phyloP scores from a whole-genome alignment of 2,888 invertebrate species.

The Pachymerium ferrugineum region DNA sequence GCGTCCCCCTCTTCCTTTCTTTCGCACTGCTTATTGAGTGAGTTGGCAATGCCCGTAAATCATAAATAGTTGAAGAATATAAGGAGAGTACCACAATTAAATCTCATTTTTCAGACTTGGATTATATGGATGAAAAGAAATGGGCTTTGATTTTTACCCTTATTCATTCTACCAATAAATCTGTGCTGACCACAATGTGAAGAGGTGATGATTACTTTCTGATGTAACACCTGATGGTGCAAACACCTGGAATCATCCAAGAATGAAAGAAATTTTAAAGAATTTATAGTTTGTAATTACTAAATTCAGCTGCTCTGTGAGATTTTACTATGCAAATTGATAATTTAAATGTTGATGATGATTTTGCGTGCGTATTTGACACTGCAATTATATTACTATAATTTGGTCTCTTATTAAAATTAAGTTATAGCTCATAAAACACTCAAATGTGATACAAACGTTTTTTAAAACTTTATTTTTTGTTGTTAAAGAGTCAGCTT shows the following conservation, averaged over 20 bases:
- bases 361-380: too few relatives aligned
- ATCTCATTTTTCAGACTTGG: constrained; percentile 13
- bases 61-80: constrained; percentile 8
- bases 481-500: too few relatives aligned
- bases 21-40: constrained; percentile 4
- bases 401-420: too few relatives aligned
- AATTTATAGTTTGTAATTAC: too few relatives aligned
- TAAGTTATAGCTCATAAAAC: too few relatives aligned
- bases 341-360: too few relatives aligned
- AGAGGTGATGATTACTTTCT: not conserved
- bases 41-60: not conserved
- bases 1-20: not conserved
- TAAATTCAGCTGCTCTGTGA: too few relatives aligned
- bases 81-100: not conserved
- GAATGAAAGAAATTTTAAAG: not conserved
- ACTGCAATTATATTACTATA: too few relatives aligned
- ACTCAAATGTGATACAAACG: too few relatives aligned
- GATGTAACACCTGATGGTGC: not conserved
- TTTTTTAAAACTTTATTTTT: not conserved
- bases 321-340: too few relatives aligned
- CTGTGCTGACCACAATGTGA: not conserved
- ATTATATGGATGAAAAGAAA: constrained; percentile 2
- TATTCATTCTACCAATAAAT: not conserved
- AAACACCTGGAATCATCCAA: not conserved
- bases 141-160: not conserved